Conservation (phyloP, 2,888 invertebrate genomes). For the Andricus quercusramuli region DNA sequence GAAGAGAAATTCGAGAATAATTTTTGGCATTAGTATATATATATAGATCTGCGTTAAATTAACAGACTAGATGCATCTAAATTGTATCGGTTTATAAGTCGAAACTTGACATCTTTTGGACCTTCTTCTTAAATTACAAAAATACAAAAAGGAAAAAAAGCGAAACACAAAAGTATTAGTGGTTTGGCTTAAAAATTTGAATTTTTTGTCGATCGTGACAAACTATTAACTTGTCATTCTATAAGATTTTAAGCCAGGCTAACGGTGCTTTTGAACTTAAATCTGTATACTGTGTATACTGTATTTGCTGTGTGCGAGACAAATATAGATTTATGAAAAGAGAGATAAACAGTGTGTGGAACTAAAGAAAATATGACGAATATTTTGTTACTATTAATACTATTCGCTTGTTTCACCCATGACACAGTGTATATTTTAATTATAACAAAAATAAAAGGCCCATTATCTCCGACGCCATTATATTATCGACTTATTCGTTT, state of each 20-base stretch:
- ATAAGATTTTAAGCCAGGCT: conserved; percentile 68
- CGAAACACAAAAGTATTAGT: conserved; percentile 65
- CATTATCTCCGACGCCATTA: conserved; percentile 65
- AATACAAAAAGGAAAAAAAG: conserved; percentile 52
- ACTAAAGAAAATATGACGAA: conserved; percentile 73
- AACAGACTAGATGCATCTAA: conserved; percentile 34
- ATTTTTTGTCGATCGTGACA: conserved; percentile 38
- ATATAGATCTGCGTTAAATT: conserved; percentile 14
- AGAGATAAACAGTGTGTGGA: conserved; percentile 68
- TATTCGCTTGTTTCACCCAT: conserved; percentile 78
- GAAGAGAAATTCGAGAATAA: not conserved
- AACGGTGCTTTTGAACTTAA: conserved; percentile 72
- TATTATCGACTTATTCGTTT: conserved; percentile 43
- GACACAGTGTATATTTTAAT: conserved; percentile 79
- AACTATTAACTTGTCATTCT: conserved; percentile 32
- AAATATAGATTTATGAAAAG: conserved; percentile 62
- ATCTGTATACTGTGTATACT: conserved; percentile 77
- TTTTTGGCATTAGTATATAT: conserved; percentile 46
- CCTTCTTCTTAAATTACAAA: conserved; percentile 46
- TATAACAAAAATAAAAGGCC: conserved; percentile 76
- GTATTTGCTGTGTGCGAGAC: conserved; percentile 70
- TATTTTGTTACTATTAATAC: conserved; percentile 78
- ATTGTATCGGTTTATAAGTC: conserved; percentile 36
- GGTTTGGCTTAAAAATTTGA: conserved; percentile 66
- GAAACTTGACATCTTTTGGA: conserved; percentile 43